Evolutionary conservation across 53 echinoderm and acorn worm species (phyloP), one percentile per base, ranked within the genome.

Genomic region (Pentamera pediparva): DNA sequence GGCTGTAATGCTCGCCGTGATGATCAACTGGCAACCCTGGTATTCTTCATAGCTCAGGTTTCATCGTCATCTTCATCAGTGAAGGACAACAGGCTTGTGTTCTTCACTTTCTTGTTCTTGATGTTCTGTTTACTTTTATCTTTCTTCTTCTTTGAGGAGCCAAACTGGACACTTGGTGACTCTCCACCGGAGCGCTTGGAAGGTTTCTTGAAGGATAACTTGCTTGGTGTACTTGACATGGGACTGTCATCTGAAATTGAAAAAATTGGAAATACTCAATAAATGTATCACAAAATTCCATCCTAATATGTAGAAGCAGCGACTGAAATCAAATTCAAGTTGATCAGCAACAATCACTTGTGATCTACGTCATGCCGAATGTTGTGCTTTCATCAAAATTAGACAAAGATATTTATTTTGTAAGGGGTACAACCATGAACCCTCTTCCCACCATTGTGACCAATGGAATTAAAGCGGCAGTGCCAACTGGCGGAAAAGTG

Each of bases 71-170:
- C 89, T 12, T 95, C 96, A 7, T 88, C 96, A 39, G 84, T 86
- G 67, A 96, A 96, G 5, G 96, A 96, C 48, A 96, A 58, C 48
- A 96, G 64, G 41, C 86, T 85, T n/a, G 85, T 39, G 48, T 95
- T 95, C 55, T 91, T 90, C 1, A 95, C 77, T 37, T 83, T 83
- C 67, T 86, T 90, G 33, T 79, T 79, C 52, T 86, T 90, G 39
- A 49, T 35, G 7, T 41, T 37, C 30, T 43, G 50, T 33, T 50
- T 79, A 12, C 28, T 71, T 29, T 82, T 76, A 33, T 53, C 60
- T 17, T 81, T 78, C 59, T 86, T 88, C 77, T 96, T 96, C 78
- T 88, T 96, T 11, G 58, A 43, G 2, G 91, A 88, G 29, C 77
- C 79, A 35, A 64, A 73, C 47, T 84, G 85, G 15, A 89, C 55